Conservation (phyloP, 2,113 vertebrate species). For the human region DNA sequence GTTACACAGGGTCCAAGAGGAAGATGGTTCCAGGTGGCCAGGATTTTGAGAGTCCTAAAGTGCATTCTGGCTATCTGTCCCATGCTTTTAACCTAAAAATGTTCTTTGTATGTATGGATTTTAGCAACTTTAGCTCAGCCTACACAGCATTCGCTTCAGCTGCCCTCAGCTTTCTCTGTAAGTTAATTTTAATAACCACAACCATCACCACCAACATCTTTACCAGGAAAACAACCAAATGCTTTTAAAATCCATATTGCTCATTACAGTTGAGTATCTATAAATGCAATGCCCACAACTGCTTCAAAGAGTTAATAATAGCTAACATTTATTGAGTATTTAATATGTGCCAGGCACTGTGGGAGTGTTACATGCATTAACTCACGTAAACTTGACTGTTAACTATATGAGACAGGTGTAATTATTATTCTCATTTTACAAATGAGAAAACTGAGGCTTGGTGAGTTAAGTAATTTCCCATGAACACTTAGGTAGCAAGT, state of each 20-base stretch:
- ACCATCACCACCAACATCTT: background rate
- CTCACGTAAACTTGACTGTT: background rate
- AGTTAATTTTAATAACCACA: constrained; percentile 34
- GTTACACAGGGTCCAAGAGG: background rate
- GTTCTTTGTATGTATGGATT: background rate
- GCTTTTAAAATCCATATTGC: constrained; percentile 17
- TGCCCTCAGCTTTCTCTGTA: background rate
- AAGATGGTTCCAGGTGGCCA: background rate
- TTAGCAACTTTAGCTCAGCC: constrained; percentile 16
- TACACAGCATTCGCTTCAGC: background rate
- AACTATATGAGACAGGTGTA: background rate
- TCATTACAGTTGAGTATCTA: constrained; percentile 7
- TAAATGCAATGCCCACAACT: constrained; percentile 4
- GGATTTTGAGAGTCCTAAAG: background rate
- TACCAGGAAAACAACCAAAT: constrained; percentile 15
- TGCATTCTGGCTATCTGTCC: background rate
- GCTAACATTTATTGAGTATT: background rate
- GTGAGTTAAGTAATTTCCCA: constrained; percentile 3
- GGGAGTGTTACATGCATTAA: background rate
- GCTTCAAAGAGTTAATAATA: background rate
- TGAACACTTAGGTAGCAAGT: background rate
- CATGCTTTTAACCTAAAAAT: constrained; percentile 34
- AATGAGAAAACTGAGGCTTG: constrained; percentile 7
- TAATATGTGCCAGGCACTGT: background rate
- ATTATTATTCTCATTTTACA: constrained; percentile 1